Base-by-base conservation (phyloP, 30 jellyfish, hydroid and myxozoan species). In the Turritopsis dohrnii region DNA sequence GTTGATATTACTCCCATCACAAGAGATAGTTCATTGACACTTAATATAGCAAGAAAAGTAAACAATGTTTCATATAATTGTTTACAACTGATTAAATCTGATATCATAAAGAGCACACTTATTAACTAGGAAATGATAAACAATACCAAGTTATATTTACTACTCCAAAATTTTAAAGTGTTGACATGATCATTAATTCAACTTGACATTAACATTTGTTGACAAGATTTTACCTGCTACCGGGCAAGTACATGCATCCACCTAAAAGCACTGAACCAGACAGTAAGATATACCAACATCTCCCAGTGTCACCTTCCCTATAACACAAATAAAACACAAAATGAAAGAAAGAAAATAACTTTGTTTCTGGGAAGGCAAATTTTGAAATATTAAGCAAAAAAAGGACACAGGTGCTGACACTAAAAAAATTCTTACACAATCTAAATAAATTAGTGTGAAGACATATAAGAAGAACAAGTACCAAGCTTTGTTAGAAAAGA, bases 201-300 rank as follows among this genome's bases (percentile, higher is more conserved):
- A 41, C 60, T 3, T 41, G 13, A 41, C 13, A 41, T 3, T 3
- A 3, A 41, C 60, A 41, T 41, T 41, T 41, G 13, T 41, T 3
- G 5, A 71, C 72, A 26, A 71, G 26, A 7, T 1, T 79, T 41
- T 72, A 93, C 98, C 98, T 93, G 90, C 96, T 85, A 54, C 98
- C 98, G 23, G 98, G 98, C 21, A 88, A 88, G 82, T 83, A 88
- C 96, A 93, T 93, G 77, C 92, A 84, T 23, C 71, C 87, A 23
- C 89, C 96, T 23, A 93, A 84, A 74, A 74, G 89, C 60, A 93
- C 96, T 1, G 98, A 85, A 21, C 98, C 98, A 71, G 96, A 88
- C 71, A 93, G 83, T 77, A 93, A 83, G 16, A 93, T 93, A 69
- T 93, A 93, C 98, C 98, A 93, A 71, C 98, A 93, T 22, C 30